Percentiles rank a stretch among this genome's conserved stretches.
Conservation (phyloP, 2,113 vertebrate genomes). For the Daboia siamensis region DNA sequence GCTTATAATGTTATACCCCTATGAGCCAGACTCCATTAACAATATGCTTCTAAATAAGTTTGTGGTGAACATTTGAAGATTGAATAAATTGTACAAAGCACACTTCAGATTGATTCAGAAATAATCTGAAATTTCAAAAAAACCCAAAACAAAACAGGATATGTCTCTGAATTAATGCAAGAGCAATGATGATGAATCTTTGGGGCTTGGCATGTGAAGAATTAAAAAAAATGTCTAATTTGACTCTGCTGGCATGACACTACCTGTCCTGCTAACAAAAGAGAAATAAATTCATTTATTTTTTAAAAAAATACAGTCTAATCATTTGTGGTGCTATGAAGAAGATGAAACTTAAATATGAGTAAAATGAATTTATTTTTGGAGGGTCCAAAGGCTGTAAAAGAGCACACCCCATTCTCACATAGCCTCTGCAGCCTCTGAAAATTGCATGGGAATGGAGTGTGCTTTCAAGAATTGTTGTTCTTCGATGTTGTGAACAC, state of each 20-base stretch:
- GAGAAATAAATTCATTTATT: background rate
- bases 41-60: background rate
- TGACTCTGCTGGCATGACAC: background rate
- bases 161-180: background rate
- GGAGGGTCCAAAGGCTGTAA: background rate
- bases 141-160: no score
- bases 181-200: background rate
- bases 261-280: background rate
- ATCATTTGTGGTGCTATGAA: background rate
- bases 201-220: background rate
- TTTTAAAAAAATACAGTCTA: background rate
- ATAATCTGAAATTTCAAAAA: background rate
- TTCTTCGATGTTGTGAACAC: background rate
- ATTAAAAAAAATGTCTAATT: background rate
- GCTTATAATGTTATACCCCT: background rate
- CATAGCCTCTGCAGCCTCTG: background rate
- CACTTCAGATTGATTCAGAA: background rate
- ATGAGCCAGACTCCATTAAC: background rate
- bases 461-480: background rate
- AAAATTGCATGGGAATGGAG: background rate
- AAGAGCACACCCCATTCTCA: background rate
- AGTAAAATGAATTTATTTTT: background rate
- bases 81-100: background rate
- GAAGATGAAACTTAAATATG: background rate
- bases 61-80: background rate